Evolutionary conservation across 2,888 invertebrate genomes (phyloP), one percentile per base, ranked within the genome.

Genomic region (Trichacis sp.): DNA sequence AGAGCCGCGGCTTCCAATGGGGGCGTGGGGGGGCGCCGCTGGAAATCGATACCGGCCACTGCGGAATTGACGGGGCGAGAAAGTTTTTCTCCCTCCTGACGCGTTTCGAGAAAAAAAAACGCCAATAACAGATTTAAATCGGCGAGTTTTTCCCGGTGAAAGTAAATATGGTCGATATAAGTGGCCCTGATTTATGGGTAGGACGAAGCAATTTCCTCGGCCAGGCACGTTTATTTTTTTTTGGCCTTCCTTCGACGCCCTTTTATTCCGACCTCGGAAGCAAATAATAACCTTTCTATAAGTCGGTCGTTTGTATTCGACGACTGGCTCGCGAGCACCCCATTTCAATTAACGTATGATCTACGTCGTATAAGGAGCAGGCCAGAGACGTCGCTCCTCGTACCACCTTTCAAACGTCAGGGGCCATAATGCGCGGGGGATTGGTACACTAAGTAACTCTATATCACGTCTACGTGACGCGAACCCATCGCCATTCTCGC

Each of bases 281-380:
- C 80, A 82, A 84, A 83, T 84, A 83, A 83, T 83, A 84, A 82
- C 79, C 77, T 82, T 82, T 82, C 82, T 84, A 82, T 84, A 84
- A 84, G 79, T 82, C 77, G 82, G 81, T 84, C 84, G 82, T 84
- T 84, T 83, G 83, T 84, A 83, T 83, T 83, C 83, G 82, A 79
- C 75, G 76, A 77, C 77, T 75, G 71, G 72, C 80, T 76, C 73
- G 64, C 72, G 62, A 76, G 77, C 81, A 76, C 83, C 82, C 83
- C 77, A 83, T 84, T 84, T 84, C 84, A 84, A 83, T 84, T 84
- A 83, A 83, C 83, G 84, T 81, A 84, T 84, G 84, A 83, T 83
- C 82, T 84, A 84, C 82, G 84, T 80, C 78, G 78, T 76, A 79
- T 75, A 76, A 79, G 79, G 77, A 77, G 71, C 73, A 61, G n/a